A percentile compares a stretch with the other conserved stretches of the same genome.
Conservation (phyloP, 64 coral and sea anemone species). For the Hydrozoanthus tunicans region DNA sequence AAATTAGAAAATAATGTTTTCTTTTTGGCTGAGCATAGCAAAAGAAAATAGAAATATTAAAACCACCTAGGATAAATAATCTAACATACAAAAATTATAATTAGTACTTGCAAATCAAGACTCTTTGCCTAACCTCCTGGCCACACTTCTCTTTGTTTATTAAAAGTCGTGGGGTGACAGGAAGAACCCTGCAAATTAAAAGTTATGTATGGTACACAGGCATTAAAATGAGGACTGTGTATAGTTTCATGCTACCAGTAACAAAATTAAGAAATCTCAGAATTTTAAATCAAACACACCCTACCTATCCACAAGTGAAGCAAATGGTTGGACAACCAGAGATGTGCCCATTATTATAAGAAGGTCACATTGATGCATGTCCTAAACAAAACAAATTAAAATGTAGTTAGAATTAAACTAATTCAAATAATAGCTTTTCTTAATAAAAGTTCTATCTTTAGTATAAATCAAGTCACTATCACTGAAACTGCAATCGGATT, state of each 20-base stretch:
- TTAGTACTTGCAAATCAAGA: not conserved
- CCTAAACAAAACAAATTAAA: slow-evolving; percentile 52
- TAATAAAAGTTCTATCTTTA: too few relatives aligned
- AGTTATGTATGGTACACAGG: too few relatives aligned
- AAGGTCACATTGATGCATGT: slow-evolving; percentile 84
- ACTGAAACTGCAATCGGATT: too few relatives aligned
- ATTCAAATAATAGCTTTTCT: not conserved
- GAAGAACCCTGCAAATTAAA: slow-evolving; percentile 56
- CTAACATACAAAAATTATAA: not conserved
- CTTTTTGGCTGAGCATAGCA: too few relatives aligned
- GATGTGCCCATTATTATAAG: slow-evolving; percentile 98
- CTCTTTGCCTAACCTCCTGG: slow-evolving; percentile 47
- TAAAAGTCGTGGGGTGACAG: slow-evolving; percentile 82
- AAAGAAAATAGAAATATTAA: too few relatives aligned
- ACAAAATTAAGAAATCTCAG: too few relatives aligned
- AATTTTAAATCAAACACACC: not conserved
- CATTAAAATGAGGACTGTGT: too few relatives aligned
- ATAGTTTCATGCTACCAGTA: too few relatives aligned
- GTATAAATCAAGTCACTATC: too few relatives aligned
- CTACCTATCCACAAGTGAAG: slow-evolving; percentile 90
- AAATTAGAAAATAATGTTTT: too few relatives aligned
- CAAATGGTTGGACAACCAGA: slow-evolving; percentile 93
- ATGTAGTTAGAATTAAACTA: too few relatives aligned
- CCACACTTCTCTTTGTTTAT: slow-evolving; percentile 94
- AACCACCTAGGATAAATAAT: not conserved